Conservation (phyloP, 2,888 invertebrate genomes). For the Dicranocentrus wangi region DNA sequence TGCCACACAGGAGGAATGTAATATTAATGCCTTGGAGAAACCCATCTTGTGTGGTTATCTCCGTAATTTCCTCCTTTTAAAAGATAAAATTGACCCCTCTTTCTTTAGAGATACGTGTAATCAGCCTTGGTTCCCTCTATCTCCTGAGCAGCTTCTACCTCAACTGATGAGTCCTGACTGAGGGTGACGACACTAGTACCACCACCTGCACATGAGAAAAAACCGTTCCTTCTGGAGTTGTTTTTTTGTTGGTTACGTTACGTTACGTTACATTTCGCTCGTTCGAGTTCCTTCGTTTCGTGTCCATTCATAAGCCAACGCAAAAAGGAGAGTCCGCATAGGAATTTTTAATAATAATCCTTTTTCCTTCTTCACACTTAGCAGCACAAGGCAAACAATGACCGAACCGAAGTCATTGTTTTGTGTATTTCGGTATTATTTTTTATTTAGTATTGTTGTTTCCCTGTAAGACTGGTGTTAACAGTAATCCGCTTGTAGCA, state of each 20-base stretch:
- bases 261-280: neutral
- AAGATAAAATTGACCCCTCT: constrained; percentile 8
- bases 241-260: constrained; percentile 10
- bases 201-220: constrained; percentile 16
- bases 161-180: constrained; percentile 45
- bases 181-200: constrained; percentile 33
- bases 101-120: neutral
- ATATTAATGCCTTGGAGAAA: neutral
- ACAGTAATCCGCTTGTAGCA: constrained; percentile 1
- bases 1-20: neutral
- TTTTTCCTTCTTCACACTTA: neutral
- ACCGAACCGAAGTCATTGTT: constrained; percentile 39
- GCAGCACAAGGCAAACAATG: constrained; percentile 36
- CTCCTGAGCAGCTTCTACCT: constrained; percentile 7
- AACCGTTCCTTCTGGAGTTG: constrained; percentile 25
- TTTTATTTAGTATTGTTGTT: constrained; percentile 16
- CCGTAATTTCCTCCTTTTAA: too few relatives aligned
- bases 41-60: neutral
- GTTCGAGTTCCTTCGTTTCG: neutral
- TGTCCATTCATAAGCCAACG: constrained; percentile 24
- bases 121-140: neutral
- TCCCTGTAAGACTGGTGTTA: constrained; percentile 2
- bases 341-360: constrained; percentile 12
- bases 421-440: constrained; percentile 14
- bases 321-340: constrained; percentile 5